These are phyloP conservation scores for Lepidonotus clava DNA, from an alignment of 2,888 invertebrate genomes.

Conservation along the genomic window DNA sequence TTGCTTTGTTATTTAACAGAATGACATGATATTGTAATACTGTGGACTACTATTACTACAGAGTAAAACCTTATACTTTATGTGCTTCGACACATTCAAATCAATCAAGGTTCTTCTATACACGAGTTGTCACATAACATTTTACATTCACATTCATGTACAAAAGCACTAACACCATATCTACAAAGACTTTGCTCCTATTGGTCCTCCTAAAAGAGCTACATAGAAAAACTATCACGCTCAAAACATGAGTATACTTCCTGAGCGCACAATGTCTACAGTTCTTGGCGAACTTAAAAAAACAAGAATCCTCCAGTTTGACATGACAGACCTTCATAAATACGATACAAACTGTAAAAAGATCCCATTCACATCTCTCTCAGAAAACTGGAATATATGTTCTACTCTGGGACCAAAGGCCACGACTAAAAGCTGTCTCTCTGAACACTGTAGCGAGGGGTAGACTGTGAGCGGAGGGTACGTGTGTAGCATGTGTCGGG, in stretches of 20 bases:
- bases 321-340: neutral
- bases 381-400: neutral
- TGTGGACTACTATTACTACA: neutral
- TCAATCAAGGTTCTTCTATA: neutral
- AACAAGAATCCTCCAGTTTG: neutral
- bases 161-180: neutral
- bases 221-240: neutral
- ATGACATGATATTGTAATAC: neutral
- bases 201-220: neutral
- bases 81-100: neutral
- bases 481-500: neutral
- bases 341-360: neutral
- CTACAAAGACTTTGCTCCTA: neutral
- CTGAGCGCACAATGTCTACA: neutral
- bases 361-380: slow-evolving; percentile 1
- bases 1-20: no score
- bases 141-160: no score
- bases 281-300: neutral
- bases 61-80: neutral
- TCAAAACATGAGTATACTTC: neutral
- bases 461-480: neutral
- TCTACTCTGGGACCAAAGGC: no score
- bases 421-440: neutral
- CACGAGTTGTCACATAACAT: neutral
- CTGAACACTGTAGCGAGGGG: neutral